A percentile compares a stretch with the other conserved stretches of the same genome.
Conservation (phyloP, 2,888 invertebrate species). For the Punctoribates punctum region DNA sequence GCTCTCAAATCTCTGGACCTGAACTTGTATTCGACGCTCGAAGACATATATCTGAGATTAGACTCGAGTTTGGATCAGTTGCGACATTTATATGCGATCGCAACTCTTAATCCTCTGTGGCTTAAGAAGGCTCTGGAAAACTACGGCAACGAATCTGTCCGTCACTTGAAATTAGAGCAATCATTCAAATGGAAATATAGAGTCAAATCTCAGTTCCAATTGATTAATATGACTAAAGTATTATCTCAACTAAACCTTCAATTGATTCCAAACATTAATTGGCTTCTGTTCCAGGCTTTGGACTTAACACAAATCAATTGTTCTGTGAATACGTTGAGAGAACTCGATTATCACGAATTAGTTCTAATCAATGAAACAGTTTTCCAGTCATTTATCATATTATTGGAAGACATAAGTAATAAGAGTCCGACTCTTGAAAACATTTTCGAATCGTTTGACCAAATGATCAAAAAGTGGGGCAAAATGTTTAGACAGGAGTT, state of each 20-base stretch:
- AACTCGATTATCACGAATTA: conserved; percentile 24
- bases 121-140: conserved; percentile 37
- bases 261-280: background rate
- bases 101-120: conserved; percentile 37
- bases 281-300: background rate
- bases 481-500: conserved; percentile 8
- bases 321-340: background rate
- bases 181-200: conserved; percentile 39
- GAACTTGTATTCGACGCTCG: conserved; percentile 32
- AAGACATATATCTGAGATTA: conserved; percentile 27
- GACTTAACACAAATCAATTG: conserved; percentile 26
- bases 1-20: conserved; percentile 29
- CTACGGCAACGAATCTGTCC: conserved; percentile 2
- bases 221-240: conserved; percentile 37
- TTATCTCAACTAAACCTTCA: background rate
- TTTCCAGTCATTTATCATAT: conserved; percentile 8
- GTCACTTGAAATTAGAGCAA: conserved; percentile 31
- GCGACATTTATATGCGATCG: conserved; percentile 37
- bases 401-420: conserved; percentile 14
- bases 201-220: conserved; percentile 36
- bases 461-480: conserved; percentile 20
- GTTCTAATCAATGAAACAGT: background rate
- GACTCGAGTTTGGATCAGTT: conserved; percentile 30
- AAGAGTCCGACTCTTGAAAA: conserved; percentile 19
- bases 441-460: conserved; percentile 1